Base-by-base conservation (phyloP, 2,113 vertebrate genomes). In the Serinus canaria region DNA sequence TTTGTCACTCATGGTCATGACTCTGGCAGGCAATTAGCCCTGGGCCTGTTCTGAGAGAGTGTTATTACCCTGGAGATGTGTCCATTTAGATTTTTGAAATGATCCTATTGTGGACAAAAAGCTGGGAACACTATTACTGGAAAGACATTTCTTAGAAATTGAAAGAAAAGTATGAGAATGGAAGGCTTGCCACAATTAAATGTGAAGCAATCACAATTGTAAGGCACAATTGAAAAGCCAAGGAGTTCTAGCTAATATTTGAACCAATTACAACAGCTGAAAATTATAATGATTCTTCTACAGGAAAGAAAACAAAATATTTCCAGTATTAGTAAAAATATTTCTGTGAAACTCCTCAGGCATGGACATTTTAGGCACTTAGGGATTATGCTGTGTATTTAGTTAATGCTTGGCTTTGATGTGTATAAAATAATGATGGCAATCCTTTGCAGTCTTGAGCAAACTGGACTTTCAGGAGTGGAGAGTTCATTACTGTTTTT, bases 131-230 rank as follows among this genome's bases (percentile, higher is more conserved):
- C 37, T 91, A 49, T 64, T 84, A 82, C 70, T 72, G 83, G 83
- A 83, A 84, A 89, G 69, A 47, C 11, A 52, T 92, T 90, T 92
- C 92, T 68, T 89, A 92, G 90, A 90, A 95, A 79, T n/a, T 7
- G 46, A 59, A 93, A 83, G 53, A 76, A 64, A 39, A 93, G 10
- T 86, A 77, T 33, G 52, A 92, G 35, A 19, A 78, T 92, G 53
- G 53, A 89, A 89, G 53, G 43, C 27, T 46, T 69, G 70, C 77
- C 24, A 31, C 33, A 49, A 73, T 47, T 87, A 84, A 59, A 75
- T 30, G 43, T 67, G 62, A 67, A 59, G 55, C 43, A 91, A 84
- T 87, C 56, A 73, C 31, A 76, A 50, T 30, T 79, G 49, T 39
- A 87, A 92, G 43, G 21, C 33, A 22, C 52, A 84, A 89, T 82